Evolutionary conservation across 2,797 vertebrate genomes (phyloP).

Genomic region (Carapus acus): DNA sequence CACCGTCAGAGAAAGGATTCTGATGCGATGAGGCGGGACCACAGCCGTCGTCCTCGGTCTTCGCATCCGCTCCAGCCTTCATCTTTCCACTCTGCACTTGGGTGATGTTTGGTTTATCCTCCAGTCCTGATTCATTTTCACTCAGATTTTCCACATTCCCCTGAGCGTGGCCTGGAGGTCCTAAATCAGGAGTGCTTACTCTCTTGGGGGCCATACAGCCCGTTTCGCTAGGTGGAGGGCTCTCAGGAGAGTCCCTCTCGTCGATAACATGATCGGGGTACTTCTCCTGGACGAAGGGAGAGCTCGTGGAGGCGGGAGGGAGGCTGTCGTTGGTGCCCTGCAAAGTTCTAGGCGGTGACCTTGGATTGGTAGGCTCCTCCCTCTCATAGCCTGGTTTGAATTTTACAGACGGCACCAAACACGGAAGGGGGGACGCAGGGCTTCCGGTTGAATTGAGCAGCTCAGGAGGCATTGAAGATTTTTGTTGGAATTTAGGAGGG

Average conservation of each 20-base stretch:
- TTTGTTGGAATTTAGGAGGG: slow-evolving; percentile 64
- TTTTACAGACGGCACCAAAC: slow-evolving; percentile 33
- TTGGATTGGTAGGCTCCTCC: not conserved
- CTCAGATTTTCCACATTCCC: slow-evolving; percentile 66
- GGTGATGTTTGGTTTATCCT: slow-evolving; percentile 9
- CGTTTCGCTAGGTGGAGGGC: slow-evolving; percentile 73
- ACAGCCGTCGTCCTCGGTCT: slow-evolving; percentile 19
- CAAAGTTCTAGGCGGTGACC: slow-evolving; percentile 20
- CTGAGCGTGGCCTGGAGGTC: too few species aligned
- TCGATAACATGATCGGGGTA: slow-evolving; percentile 76
- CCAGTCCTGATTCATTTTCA: slow-evolving; percentile 35
- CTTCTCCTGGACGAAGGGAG: slow-evolving; percentile 50
- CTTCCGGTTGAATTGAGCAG: slow-evolving; percentile 43
- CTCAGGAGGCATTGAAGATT: slow-evolving; percentile 32
- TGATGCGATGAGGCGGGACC: slow-evolving; percentile 4
- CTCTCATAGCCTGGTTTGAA: slow-evolving; percentile 35
- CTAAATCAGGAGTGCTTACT: slow-evolving; percentile 38
- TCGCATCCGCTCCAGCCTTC: slow-evolving; percentile 25
- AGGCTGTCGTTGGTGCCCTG: slow-evolving; percentile 24
- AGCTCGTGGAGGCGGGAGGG: slow-evolving; percentile 4
- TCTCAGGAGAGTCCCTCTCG: slow-evolving; percentile 77
- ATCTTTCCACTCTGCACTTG: slow-evolving; percentile 34
- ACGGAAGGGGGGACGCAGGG: slow-evolving; percentile 25
- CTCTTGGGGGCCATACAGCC: slow-evolving; percentile 38
- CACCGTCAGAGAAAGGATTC: slow-evolving; percentile 22